These are phyloP conservation scores for Lampropteryx suffumata DNA, from an alignment of 2,888 invertebrate genomes.

Conservation along the genomic window DNA sequence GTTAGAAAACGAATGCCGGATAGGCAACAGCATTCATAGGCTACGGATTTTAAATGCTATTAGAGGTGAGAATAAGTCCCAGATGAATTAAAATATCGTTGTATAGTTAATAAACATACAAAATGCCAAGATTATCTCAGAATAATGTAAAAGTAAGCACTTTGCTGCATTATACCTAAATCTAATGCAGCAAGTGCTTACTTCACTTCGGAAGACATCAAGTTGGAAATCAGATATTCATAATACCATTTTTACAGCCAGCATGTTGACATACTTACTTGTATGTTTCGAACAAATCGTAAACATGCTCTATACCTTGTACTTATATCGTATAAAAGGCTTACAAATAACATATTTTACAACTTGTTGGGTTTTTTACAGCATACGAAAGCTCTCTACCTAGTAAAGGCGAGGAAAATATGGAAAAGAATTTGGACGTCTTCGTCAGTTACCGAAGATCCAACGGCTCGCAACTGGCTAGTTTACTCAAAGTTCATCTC, in stretches of 20 bases:
- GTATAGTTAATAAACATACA: too few species aligned
- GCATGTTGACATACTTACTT: too few species aligned
- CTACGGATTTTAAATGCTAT: constrained; percentile 95
- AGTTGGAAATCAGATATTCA: too few species aligned
- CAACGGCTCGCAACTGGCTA: constrained; percentile 98
- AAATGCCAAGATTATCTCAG: too few species aligned
- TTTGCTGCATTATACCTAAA: too few species aligned
- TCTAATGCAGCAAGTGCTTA: too few species aligned
- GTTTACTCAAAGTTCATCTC: constrained; percentile 97
- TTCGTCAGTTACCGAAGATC: constrained; percentile 99
- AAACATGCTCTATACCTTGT: constrained; percentile 23
- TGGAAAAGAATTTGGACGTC: constrained; percentile 96
- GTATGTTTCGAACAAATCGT: not conserved
- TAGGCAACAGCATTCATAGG: constrained; percentile 97
- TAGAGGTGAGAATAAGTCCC: constrained; percentile 83
- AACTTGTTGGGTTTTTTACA: constrained; percentile 50
- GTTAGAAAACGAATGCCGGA: constrained; percentile 93
- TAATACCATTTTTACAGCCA: too few species aligned
- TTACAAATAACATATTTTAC: constrained; percentile 20
- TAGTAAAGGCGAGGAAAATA: constrained; percentile 88
- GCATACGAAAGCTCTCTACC: constrained; percentile 86
- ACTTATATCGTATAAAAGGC: too few species aligned
- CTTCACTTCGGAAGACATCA: too few species aligned
- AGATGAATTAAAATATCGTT: too few species aligned
- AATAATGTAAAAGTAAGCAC: too few species aligned